These are phyloP conservation scores for Eupithecia exiguata DNA, from an alignment of 2,888 invertebrate species.

Conservation along the genomic window DNA sequence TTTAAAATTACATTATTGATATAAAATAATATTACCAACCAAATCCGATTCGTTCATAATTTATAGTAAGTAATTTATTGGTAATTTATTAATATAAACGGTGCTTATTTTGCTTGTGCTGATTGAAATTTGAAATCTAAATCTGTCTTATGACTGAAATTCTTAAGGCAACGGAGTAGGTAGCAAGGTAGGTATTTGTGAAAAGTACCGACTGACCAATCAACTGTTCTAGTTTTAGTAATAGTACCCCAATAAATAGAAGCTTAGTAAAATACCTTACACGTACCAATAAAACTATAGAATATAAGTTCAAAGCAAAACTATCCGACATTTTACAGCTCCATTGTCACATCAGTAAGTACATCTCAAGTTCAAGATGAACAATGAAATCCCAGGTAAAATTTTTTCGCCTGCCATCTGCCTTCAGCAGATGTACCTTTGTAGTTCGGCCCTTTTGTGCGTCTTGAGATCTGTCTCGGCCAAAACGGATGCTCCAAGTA, in stretches of 20 bases:
- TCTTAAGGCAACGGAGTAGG: too few relatives aligned
- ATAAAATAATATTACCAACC: too few relatives aligned
- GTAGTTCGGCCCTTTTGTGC: slow-evolving; percentile 44
- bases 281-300: neutral
- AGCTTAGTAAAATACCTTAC: neutral
- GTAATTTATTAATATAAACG: too few relatives aligned
- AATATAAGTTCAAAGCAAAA: slow-evolving; percentile 12
- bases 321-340: slow-evolving; percentile 20
- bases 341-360: slow-evolving; percentile 49
- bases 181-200: too few relatives aligned
- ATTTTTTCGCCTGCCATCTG: slow-evolving; percentile 74
- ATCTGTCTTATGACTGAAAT: too few relatives aligned
- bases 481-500: slow-evolving; percentile 44
- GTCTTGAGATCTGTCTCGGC: slow-evolving; percentile 28
- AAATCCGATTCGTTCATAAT: too few relatives aligned
- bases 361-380: slow-evolving; percentile 64
- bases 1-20: too few relatives aligned
- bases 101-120: too few relatives aligned
- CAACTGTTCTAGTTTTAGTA: too few relatives aligned
- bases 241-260: neutral
- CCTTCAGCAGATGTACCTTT: slow-evolving; percentile 76
- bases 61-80: too few relatives aligned
- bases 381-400: slow-evolving; percentile 69
- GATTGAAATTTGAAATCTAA: too few relatives aligned
- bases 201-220: too few relatives aligned